These are phyloP conservation scores for Conopomorpha cramerella DNA, from an alignment of 1,140 invertebrate genomes.

Conservation along the genomic window DNA sequence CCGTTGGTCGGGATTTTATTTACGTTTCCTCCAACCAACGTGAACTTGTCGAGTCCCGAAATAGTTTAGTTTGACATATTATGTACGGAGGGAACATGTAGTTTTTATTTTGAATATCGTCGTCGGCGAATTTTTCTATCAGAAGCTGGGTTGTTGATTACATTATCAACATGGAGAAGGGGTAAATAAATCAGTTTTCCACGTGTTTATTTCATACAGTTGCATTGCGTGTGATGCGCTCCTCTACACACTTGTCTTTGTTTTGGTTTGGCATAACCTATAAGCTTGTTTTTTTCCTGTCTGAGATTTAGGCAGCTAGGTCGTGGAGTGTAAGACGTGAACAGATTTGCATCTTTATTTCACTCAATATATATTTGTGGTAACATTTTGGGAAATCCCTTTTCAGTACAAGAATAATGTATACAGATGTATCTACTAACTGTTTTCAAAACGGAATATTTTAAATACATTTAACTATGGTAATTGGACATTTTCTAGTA, in stretches of 20 bases:
- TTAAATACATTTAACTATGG: no score
- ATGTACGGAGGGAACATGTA: conserved; percentile 53
- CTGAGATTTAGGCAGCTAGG: no score
- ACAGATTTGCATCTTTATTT: no score
- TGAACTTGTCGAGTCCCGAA: conserved; percentile 46
- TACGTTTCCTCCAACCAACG: conserved; percentile 31
- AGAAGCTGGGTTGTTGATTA: conserved; percentile 24
- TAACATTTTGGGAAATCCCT: no score
- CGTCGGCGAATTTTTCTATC: conserved; percentile 41
- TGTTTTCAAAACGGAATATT: no score
- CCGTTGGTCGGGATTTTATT: conserved; percentile 23
- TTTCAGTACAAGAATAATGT: no score
- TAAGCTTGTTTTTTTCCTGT: conserved; percentile 12
- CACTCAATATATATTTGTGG: no score
- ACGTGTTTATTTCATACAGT: conserved; percentile 11
- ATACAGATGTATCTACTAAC: no score
- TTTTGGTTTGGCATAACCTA: conserved; percentile 43
- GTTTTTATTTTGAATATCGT: conserved; percentile 52
- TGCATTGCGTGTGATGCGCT: no score
- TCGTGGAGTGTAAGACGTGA: no score
- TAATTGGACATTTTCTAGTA: no score
- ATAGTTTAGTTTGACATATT: conserved; percentile 58
- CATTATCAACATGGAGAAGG: conserved; percentile 43
- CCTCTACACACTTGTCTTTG: no score
- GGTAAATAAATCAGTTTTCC: conserved; percentile 35